Base-by-base conservation (phyloP, 1,140 invertebrate species). In the Macrotrachela quadricornifera region DNA sequence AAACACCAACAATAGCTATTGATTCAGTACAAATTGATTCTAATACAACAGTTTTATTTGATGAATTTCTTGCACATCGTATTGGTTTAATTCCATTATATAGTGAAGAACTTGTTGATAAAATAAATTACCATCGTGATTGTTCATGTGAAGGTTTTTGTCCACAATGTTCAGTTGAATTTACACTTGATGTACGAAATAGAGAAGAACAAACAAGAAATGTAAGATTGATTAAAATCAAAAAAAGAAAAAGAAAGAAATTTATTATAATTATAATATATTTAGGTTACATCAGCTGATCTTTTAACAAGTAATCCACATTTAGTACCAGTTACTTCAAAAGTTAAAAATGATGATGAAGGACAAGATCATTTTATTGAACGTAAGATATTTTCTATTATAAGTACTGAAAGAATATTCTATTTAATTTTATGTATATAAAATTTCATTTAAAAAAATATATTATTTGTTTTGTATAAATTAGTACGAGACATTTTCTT, bases 1-100 rank as follows among this genome's bases (percentile, higher is more conserved):
- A 99, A 76, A 96, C 92, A 14, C 75, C 76, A 45, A 76, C 69
- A 16, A 62, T 77, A 46, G 92, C 92, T n/a, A 97, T 99, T 58
- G 94, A 99, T 73, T 99, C 91, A 92, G 85, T 99, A 13, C 91
- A 97, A 70, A 75, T 99, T 49, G 91, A 97, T 72, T 82, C 85
- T 0, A 99, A 99, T 71, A 94, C 91, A 0, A 91, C 90, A 16
- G 91, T 97, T 46, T 71, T 99, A 0, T 91, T 90, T 71, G 94
- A 99, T 68, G 94, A 99, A 73, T 99, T 99, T 68, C 75, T 99
- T 49, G 85, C 94, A 13, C 91, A 97, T 63, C 77, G 94, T 54
- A 84, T 99, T 63, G 94, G 94, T 21, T 76, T 99, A 36, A 94
- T 99, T 64, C 94, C 92, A 0, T 73, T 97, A 0, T 92, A 87